Evolutionary conservation across 1,140 invertebrate genomes (phyloP).

Genomic region (Aphelenchoides fujianensis): DNA sequence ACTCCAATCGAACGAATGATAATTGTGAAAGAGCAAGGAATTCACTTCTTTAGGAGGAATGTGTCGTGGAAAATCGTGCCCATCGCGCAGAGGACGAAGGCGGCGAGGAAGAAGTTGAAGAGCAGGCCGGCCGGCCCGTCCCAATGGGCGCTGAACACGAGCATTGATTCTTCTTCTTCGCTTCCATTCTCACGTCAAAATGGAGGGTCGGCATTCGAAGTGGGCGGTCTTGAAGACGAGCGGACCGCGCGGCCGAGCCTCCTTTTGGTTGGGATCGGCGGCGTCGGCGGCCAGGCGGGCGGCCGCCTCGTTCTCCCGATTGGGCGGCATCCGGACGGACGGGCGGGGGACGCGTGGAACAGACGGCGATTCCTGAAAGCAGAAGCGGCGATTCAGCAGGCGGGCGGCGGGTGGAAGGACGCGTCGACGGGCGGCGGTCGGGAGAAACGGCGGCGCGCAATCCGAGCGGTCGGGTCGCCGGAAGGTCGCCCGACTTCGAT

Average conservation of each 20-base stretch:
- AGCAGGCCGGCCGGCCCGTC: constrained; percentile 35
- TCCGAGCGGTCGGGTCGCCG: no score
- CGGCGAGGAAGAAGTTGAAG: constrained; percentile 52
- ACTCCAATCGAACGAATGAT: constrained; percentile 35
- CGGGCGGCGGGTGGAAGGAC: no score
- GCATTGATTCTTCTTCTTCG: background rate
- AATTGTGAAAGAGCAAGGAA: constrained; percentile 26
- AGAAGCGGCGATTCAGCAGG: no score
- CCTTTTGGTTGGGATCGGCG: background rate
- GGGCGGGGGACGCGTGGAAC: background rate
- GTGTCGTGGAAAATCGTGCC: constrained; percentile 39
- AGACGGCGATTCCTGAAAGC: no score
- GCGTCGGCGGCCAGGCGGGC: background rate
- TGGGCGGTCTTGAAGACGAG: constrained; percentile 8
- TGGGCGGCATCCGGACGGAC: background rate
- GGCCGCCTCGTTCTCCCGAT: background rate
- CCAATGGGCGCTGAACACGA: constrained; percentile 27
- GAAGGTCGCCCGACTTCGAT: no score
- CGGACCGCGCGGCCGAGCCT: background rate
- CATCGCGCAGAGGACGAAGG: constrained; percentile 44
- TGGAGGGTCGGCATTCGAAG: constrained; percentile 29
- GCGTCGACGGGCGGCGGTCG: no score
- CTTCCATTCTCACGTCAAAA: constrained; percentile 31
- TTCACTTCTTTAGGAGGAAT: constrained; percentile 15
- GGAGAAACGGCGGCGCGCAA: no score